A percentile compares a stretch with the other conserved stretches of the same genome.
Evolutionary conservation across 30 jellyfish, hydroid and myxozoan species (phyloP).

Genomic region (Hydractinia echinata): DNA sequence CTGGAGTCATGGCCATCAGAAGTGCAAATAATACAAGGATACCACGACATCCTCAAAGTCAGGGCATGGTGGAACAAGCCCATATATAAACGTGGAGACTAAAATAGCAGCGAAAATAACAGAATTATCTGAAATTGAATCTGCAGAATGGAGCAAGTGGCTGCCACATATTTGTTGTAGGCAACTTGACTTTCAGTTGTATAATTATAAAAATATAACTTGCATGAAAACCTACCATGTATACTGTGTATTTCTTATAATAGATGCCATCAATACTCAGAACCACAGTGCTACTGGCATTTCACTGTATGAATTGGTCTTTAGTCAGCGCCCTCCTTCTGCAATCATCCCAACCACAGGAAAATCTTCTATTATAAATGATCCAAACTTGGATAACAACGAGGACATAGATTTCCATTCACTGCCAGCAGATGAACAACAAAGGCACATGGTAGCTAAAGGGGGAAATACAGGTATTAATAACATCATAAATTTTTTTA

Average conservation of each 20-base stretch:
- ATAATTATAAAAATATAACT: too few species aligned
- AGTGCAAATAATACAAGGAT: neutral
- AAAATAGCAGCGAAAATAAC: neutral
- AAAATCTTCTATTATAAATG: neutral
- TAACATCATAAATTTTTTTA: neutral
- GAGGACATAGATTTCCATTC: slow-evolving; percentile 4
- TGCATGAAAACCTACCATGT: too few species aligned
- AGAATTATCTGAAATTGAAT: neutral
- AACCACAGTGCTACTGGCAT: neutral
- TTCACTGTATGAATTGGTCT: neutral
- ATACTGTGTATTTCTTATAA: neutral
- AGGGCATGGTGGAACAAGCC: slow-evolving; percentile 3
- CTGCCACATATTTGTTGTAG: slow-evolving; percentile 8
- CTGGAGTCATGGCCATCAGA: neutral
- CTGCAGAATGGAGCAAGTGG: neutral
- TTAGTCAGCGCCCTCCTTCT: neutral
- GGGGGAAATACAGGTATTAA: too few species aligned
- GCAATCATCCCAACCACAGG: neutral
- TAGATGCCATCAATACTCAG: slow-evolving; percentile 10
- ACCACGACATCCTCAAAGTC: slow-evolving; percentile 4
- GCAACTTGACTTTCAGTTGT: neutral
- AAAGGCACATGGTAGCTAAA: neutral
- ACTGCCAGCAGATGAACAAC: neutral
- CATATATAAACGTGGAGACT: neutral
- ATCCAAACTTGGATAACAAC: neutral